Evolutionary conservation across 53 echinoderm and acorn worm genomes (phyloP), one percentile per base, ranked within the genome.

Genomic region (Hippasteria phrygiana): DNA sequence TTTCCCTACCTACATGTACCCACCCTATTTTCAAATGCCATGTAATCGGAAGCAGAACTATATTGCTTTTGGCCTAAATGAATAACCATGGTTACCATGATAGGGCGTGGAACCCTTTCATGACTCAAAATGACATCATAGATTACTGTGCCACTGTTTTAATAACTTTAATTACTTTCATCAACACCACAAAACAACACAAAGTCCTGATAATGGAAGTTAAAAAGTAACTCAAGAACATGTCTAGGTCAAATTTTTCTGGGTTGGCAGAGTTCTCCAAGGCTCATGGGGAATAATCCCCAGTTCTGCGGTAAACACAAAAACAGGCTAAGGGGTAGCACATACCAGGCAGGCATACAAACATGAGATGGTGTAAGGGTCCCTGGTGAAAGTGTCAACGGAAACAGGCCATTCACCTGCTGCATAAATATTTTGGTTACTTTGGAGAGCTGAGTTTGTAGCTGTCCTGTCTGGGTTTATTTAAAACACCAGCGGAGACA

Each of bases 341-440:
- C 13, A 36, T 26, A 55, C 16, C 78, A 22, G 11, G 78, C 10
- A 46, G 33, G 14, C 46, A 8, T 38, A 62, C 36, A 53, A 33
- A 77, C 20, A 43, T 9, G 0, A 36, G 37, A 43, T 14, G 24
- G 8, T 42, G 51, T 16, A 47, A 36, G 22, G 32, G 11, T n/a
- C n/a, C n/a, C n/a, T n/a, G 39, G 59, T 54, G 78, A 38, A 59
- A 55, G 59, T 78, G 78, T 55, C 78, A 78, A 36, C 78, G 18
- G 82, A 63, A 64, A 65, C n/a, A 26, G 66, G 82, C 64, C 66
- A 66, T 82, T 82, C 82, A 82, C 63, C 82, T 82, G 82, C 66
- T 82, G 82, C 46, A 82, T 82, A 82, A 82, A 82, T 82, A 82
- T 82, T 82, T 82, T 29, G 82, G 14, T 82, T 65, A 35, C 64